Conservation (phyloP, 2,888 invertebrate species). For the Auanema freiburgensis region DNA sequence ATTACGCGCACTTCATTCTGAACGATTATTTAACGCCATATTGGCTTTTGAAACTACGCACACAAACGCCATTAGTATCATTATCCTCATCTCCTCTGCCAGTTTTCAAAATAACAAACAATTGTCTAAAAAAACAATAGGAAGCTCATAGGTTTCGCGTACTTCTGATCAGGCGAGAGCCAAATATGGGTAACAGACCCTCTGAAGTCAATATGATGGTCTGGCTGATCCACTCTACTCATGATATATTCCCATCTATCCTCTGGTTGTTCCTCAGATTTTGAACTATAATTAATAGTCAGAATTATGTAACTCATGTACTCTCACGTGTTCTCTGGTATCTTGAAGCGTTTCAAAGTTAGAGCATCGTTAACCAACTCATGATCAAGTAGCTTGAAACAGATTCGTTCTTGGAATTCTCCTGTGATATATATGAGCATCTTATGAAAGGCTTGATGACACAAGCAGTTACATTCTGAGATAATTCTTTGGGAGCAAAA, state of each 20-base stretch:
- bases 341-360: conserved; percentile 13
- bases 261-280: neutral
- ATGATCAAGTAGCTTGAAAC: conserved; percentile 18
- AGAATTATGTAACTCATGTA: neutral
- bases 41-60: neutral
- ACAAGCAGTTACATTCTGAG: conserved; percentile 17
- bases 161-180: conserved; percentile 18
- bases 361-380: conserved; percentile 18
- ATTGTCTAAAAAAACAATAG: neutral
- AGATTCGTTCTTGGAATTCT: conserved; percentile 13
- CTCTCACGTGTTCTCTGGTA: conserved; percentile 9
- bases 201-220: conserved; percentile 15
- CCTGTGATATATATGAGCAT: conserved; percentile 18
- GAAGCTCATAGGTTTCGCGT: neutral
- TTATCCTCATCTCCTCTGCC: neutral
- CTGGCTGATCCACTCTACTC: conserved; percentile 15
- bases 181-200: conserved; percentile 6
- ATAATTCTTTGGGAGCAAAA: neutral
- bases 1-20: conserved; percentile 7
- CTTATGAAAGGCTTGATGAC: conserved; percentile 14
- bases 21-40: neutral
- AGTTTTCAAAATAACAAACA: neutral
- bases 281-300: neutral
- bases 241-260: conserved; percentile 16
- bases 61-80: neutral